Evolutionary conservation across 2,888 invertebrate species (phyloP), one percentile per base, ranked within the genome.

Genomic region (Lymantria monacha): DNA sequence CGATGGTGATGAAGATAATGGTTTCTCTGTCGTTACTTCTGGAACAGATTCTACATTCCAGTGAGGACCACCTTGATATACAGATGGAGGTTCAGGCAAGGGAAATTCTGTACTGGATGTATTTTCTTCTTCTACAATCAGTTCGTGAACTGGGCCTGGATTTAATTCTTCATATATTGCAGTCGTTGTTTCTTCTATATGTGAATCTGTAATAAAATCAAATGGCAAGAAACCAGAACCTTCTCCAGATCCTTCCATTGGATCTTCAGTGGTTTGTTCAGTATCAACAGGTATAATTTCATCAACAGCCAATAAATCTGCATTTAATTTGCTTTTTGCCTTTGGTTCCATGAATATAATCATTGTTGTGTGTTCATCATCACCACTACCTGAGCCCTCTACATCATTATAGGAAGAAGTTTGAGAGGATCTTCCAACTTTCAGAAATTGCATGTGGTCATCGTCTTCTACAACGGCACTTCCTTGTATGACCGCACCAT

Each of bases 321-420:
- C 59, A 51, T 71, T 63, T 33, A 66, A 45, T 60, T 72, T 76
- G 37, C 45, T 53, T 42, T 66, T 59, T 13, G 69, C 55, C 57
- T 59, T 72, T 9, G 78, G 69, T 68, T 85, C 75, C 30, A 69
- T 62, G 36, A 75, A 69, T 49, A 72, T 64, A 33, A 87, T 83
- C 56, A 85, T 85, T 14, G 92, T 92, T 12, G 87, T 83, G 38
- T 81, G 79, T 60, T 87, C 88, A 38, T 54, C 70, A 51, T 86
- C 86, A 43, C 91, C 91, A 15, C 87, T 86, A n/a, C 88, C 72
- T 8, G 75, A 76, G 8, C 76, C 91, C 66, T 90, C 91, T 45
- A 85, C 64, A 37, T 78, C 71, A 61, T 60, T 67, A 52, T 70
- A 59, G 49, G 76, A 72, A 9, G 76, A 70, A 15, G 75, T 55